phyloP scores from a whole-genome alignment of 2,888 invertebrate genomes.

The Drosophila diplacantha region DNA sequence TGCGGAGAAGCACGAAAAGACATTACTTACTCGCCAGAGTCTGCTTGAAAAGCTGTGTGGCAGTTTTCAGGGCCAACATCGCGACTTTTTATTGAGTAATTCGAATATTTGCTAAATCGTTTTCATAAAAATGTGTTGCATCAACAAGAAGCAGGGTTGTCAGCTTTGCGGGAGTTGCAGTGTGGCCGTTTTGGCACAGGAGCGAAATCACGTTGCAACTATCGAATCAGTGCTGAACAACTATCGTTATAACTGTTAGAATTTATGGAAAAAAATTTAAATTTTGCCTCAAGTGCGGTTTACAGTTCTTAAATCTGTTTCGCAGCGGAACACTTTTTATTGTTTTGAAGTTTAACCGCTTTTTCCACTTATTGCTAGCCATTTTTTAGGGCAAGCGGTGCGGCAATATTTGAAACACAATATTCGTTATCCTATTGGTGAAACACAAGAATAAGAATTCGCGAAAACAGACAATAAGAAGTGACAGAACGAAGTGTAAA shows the following conservation, averaged over 20 bases:
- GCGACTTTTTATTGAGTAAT: constrained; percentile 18
- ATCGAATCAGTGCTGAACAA: neutral
- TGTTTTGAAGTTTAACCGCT: too few species aligned
- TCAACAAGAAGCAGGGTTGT: constrained; percentile 23
- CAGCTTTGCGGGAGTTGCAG: neutral
- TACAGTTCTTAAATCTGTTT: neutral
- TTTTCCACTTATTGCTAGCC: too few species aligned
- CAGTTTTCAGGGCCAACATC: constrained; percentile 55
- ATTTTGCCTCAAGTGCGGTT: too few species aligned
- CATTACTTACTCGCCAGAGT: constrained; percentile 39
- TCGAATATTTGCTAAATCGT: neutral
- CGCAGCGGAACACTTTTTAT: too few species aligned
- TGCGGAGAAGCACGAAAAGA: neutral
- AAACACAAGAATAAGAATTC: too few species aligned
- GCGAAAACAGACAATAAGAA: too few species aligned
- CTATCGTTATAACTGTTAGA: neutral
- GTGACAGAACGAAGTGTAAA: too few species aligned
- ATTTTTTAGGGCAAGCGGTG: too few species aligned
- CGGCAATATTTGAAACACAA: too few species aligned
- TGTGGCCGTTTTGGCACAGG: neutral
- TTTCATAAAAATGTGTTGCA: constrained; percentile 30
- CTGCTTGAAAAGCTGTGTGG: constrained; percentile 47
- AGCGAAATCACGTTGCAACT: neutral
- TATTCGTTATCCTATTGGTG: too few species aligned
- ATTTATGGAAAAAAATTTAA: too few species aligned